Percentiles rank a stretch among this genome's conserved stretches.
Evolutionary conservation across 2,113 vertebrate genomes (phyloP).

Genomic region (Chaetura pelagica): DNA sequence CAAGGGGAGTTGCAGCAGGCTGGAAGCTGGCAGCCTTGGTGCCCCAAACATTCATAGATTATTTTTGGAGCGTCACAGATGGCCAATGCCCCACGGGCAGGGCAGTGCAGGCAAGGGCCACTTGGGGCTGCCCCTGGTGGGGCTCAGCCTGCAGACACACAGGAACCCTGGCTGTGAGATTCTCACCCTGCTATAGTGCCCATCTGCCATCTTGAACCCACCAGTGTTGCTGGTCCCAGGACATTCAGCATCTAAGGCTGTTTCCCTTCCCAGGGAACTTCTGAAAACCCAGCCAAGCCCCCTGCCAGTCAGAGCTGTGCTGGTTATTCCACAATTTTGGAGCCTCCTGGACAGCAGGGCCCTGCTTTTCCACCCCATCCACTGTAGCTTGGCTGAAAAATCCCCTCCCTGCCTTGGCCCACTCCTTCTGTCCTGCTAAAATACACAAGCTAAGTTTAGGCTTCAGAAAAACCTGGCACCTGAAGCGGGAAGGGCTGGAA

Average conservation of each 20-base stretch:
- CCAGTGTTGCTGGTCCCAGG: accelerated
- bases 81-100: not conserved
- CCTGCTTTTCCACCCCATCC: not conserved
- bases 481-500: not conserved
- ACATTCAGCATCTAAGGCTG: not conserved
- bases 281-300: not conserved
- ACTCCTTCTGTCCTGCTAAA: not conserved
- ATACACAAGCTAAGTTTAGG: not conserved
- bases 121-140: not conserved
- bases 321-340: accelerated
- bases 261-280: not conserved
- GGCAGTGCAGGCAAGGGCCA: not conserved
- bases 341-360: not conserved
- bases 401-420: not conserved
- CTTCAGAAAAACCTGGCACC: not conserved
- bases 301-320: not conserved
- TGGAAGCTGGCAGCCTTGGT: not conserved
- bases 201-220: not conserved
- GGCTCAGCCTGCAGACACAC: accelerated
- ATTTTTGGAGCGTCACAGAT: not conserved
- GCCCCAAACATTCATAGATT: not conserved
- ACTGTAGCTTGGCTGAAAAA: not conserved
- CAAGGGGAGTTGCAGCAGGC: not conserved
- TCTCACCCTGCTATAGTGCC: accelerated
- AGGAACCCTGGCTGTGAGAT: accelerated